Evolutionary conservation across 2,113 vertebrate species (phyloP).

Genomic region (Thermophis baileyi): DNA sequence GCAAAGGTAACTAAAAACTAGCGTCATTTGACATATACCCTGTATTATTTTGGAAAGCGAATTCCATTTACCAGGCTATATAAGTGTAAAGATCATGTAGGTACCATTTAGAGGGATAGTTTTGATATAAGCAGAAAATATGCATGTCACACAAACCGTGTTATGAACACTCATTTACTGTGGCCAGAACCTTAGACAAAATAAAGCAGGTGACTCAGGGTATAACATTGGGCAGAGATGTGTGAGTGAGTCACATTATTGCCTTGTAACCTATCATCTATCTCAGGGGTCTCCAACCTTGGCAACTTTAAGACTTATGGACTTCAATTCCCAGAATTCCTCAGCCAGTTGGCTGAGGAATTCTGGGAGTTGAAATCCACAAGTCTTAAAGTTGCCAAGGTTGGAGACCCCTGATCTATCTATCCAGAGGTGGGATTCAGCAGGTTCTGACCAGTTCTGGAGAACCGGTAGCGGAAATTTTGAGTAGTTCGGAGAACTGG

Average conservation of each 20-base stretch:
- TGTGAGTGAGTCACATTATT: not conserved
- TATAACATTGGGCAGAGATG: not conserved
- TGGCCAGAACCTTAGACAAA: not conserved
- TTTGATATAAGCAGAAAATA: not conserved
- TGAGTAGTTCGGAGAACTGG: too few relatives aligned
- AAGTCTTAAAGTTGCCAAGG: too few relatives aligned
- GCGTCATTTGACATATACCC: not conserved
- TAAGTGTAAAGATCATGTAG: not conserved
- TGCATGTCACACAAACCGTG: not conserved
- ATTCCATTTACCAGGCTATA: not conserved
- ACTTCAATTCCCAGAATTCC: too few relatives aligned
- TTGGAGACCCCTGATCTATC: too few relatives aligned
- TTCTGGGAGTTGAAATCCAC: too few relatives aligned
- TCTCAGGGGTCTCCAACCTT: too few relatives aligned
- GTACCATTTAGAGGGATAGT: not conserved
- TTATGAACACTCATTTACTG: not conserved
- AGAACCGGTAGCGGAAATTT: too few relatives aligned
- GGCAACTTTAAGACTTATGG: too few relatives aligned
- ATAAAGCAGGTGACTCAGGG: not conserved
- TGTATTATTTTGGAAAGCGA: conserved; percentile 7
- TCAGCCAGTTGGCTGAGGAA: too few relatives aligned
- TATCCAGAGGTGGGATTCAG: too few relatives aligned
- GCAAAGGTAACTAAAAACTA: not conserved
- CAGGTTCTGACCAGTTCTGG: too few relatives aligned
- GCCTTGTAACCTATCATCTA: not conserved